Percentiles rank a stretch among this genome's conserved stretches.
These are phyloP conservation scores for Eucidaris tribuloides DNA, from an alignment of 35 echinoderm and acorn worm genomes.

Conservation along the genomic window DNA sequence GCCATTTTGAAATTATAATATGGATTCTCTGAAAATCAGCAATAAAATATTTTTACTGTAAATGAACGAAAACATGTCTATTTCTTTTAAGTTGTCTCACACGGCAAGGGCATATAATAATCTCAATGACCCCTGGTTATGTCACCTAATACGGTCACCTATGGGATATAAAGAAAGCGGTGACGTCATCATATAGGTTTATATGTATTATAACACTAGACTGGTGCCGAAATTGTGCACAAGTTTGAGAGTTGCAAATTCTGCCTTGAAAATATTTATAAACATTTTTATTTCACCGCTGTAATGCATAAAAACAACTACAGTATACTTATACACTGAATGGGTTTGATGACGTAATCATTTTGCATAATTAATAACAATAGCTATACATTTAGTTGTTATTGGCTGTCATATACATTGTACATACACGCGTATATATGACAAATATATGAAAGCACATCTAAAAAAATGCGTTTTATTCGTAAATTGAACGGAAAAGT, in stretches of 20 bases:
- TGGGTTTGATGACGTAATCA: background rate
- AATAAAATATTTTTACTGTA: background rate
- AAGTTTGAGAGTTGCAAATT: background rate
- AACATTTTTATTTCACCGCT: background rate
- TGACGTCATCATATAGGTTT: background rate
- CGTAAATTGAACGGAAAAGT: background rate
- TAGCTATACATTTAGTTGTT: background rate
- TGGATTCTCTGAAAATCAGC: background rate
- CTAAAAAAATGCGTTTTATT: background rate
- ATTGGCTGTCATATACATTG: background rate
- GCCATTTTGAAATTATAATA: constrained; percentile 12
- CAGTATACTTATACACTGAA: background rate
- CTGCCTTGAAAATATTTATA: background rate
- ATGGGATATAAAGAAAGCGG: background rate
- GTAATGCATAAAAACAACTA: background rate
- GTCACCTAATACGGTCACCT: background rate
- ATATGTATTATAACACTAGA: background rate
- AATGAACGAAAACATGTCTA: background rate
- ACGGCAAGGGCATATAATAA: background rate
- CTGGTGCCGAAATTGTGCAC: background rate
- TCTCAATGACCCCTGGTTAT: background rate
- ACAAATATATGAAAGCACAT: background rate
- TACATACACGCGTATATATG: background rate
- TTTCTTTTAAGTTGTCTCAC: background rate
- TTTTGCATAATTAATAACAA: background rate